Evolutionary conservation across 2,888 invertebrate genomes (phyloP), one percentile per base, ranked within the genome.

Genomic region (Blera fallax): DNA sequence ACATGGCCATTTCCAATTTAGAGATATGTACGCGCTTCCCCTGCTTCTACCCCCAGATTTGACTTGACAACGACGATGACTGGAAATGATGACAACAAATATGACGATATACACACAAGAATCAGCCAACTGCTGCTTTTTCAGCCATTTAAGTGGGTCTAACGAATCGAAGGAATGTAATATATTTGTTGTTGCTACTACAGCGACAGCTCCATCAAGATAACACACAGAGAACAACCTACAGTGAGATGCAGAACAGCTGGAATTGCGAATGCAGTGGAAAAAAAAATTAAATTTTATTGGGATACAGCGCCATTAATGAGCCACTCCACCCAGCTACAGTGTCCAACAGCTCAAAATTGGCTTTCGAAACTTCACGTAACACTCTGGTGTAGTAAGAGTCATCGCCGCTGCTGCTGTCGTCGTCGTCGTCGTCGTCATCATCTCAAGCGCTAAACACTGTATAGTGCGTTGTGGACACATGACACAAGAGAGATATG

Each of bases 401-500:
- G 84, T 80, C 80, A 85, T 80, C 80, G 50, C 60, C 64, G 62
- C 34, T 16, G 34, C 32, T 11, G 16, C 21, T 48, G 50, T 62
- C 29, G 50, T 62, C 29, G 78, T 48, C 67, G 52, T 62, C 74
- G 80, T 76, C 65, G 50, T 84, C 73, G 69, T 85, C 85, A 78
- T 87, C 87, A 69, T 82, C 85, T 81, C 85, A 85, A 85, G 80
- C 85, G 70, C 70, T 76, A 56, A 83, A 77, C 72, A 72, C 50
- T 50, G 56, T 72, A 37, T 37, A 72, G 67, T 74, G 73, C 74
- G 84, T 79, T 79, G 80, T 85, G 85, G 85, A 76, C 85, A 85
- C 85, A 85, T 85, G 76, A 85, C 80, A 77, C 72, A 72, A 56
- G 34, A 64, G 16, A 82, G 67, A 79, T 83, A 83, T 45, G 16